Base-by-base conservation (phyloP, 2,797 vertebrate species). In the Clarias pachynema region DNA sequence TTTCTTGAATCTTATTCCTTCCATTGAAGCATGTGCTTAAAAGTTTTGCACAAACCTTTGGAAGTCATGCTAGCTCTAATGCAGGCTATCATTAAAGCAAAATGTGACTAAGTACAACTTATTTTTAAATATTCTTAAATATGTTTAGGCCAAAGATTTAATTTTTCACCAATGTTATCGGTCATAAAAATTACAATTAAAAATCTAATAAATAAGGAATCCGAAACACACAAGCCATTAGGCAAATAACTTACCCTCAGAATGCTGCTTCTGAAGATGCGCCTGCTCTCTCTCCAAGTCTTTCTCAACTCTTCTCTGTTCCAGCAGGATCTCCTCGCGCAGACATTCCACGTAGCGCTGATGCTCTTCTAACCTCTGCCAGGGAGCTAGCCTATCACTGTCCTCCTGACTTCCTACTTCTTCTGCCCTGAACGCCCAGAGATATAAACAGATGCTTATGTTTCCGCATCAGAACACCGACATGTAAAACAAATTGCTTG, bases 271-370 rank as follows among this genome's bases (percentile, higher is more conserved):
- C 87, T 91, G 92, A 62, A 97, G 93, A 37, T 88, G 86, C 3
- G 95, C 94, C 91, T 97, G 96, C 88, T 97, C 96, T 62, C 93
- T 92, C 86, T 97, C 95, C 88, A 97, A 93, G 59, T 97, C 96
- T 87, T 3, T 93, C 85, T 98, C 96, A 44, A 95, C 95, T 89
- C 91, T 91, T 87, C 92, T 94, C 88, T 97, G 96, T 87, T 96
- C 97, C 77, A 89, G 91, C 87, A 95, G 92, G 86, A 98, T 97
- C 89, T 96, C 96, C 85, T 95, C 95, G 68, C 95, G 94, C 89
- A 98, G 92, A 89, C 94, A 92, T 87, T 97, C 95, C 88, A 97
- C 93, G 0, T 93, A 96, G 57, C 89, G 88, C 90, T 96, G 96
- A 91, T 97, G 97, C 85, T 91, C 94, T 78, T 95, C 95, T 87